Evolutionary conservation across 1,140 invertebrate genomes (phyloP), one percentile per base, ranked within the genome.

Genomic region (Lasioglossum baleicum): DNA sequence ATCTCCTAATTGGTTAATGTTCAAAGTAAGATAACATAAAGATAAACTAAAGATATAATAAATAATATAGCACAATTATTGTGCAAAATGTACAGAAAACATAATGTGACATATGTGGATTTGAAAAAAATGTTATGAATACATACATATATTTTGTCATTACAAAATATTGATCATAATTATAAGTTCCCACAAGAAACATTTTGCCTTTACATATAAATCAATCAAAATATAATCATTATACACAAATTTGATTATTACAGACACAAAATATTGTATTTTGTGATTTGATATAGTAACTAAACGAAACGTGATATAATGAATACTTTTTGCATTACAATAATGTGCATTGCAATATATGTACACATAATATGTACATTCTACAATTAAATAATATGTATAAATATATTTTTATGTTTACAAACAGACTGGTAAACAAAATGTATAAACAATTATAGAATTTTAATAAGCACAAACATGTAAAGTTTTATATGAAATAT

Each of bases 401-500:
- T 71, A 75, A 81, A 84, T 81, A 60, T 85, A 85, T 86, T 86
- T 88, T 79, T 86, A 86, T 84, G 77, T 87, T 88, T 69, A 58
- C 58, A 81, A 85, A 81, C 67, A 85, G 75, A 85, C 67, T 81
- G 82, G 63, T 56, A 48, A 73, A 65, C 48, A 26, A 20, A 60
- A 35, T 79, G 60, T 71, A 64, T 35, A 63, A 31, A 53, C 13
- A 66, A 72, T 66, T 44, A 73, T 71, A 42, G 20, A 20, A 51
- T 66, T 63, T 53, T 81, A 72, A 65, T 53, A 73, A 65, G 40
- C 69, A 56, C 13, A 64, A 69, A n/a, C 13, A 26, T 76, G 76
- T 85, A 76, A 63, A 83, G 44, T 80, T 70, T 80, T 81, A 4
- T 71, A 83, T 82, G 68, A 74, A 75, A 63, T 76, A 64, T 56